These are phyloP conservation scores for Festucalex cinctus DNA, from an alignment of 2,113 vertebrate genomes.

Conservation along the genomic window DNA sequence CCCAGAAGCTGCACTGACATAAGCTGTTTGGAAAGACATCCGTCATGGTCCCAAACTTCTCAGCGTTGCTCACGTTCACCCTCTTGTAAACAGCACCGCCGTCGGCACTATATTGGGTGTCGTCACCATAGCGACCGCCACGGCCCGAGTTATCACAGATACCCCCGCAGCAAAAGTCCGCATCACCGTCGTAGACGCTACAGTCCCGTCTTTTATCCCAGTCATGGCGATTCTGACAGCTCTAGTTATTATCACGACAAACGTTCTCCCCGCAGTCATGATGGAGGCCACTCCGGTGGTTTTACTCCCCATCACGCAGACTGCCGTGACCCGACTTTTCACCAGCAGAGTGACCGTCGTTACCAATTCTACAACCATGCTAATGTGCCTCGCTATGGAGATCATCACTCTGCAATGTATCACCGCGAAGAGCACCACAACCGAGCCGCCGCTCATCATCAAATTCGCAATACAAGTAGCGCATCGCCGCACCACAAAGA, in stretches of 20 bases:
- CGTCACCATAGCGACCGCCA: constrained; percentile 14
- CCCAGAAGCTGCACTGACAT: constrained; percentile 36
- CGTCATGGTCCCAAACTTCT: constrained; percentile 34
- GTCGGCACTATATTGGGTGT: constrained; percentile 10
- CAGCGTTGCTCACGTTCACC: constrained; percentile 25
- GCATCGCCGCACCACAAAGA: constrained; percentile 2
- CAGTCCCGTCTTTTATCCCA: constrained; percentile 7
- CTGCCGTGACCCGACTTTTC: neutral
- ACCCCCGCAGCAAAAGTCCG: constrained; percentile 1
- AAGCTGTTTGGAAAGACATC: constrained; percentile 20
- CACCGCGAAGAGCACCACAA: constrained; percentile 9
- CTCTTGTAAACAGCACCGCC: constrained; percentile 24
- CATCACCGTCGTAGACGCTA: constrained; percentile 9
- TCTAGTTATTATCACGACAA: neutral
- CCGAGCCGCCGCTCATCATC: constrained; percentile 2
- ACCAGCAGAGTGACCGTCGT: constrained; percentile 18
- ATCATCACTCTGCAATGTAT: neutral
- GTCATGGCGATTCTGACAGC: constrained; percentile 4
- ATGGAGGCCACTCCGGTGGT: neutral
- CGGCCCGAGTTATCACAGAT: neutral
- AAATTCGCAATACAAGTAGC: constrained; percentile 16
- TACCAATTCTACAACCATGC: neutral
- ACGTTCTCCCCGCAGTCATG: neutral
- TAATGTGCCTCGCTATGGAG: constrained; percentile 12
- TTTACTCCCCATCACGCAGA: constrained; percentile 25